Conservation (phyloP, 2,113 vertebrate species). For the Sylvilagus bachmani region DNA sequence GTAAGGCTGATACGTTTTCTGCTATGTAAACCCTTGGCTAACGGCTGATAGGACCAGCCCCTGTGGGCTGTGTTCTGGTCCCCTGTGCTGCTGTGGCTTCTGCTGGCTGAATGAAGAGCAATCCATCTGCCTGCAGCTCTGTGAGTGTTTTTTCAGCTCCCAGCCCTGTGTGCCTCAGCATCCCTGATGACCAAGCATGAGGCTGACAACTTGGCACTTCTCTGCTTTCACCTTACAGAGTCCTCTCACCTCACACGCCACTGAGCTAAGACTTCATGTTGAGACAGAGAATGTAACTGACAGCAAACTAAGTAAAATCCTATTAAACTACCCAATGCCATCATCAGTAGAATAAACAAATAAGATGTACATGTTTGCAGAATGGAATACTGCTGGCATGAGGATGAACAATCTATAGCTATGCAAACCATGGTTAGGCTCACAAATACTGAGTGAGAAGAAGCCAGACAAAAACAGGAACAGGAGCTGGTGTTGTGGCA, state of each 20-base stretch:
- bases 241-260: neutral
- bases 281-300: neutral
- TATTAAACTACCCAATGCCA: neutral
- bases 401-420: neutral
- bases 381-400: neutral
- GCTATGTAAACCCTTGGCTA: too few species aligned
- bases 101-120: too few species aligned
- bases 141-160: too few species aligned
- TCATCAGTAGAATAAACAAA: neutral
- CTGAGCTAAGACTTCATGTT: neutral
- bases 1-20: too few species aligned
- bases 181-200: too few species aligned
- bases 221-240: neutral
- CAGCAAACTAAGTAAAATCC: neutral
- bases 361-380: neutral
- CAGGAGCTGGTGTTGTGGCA: too few species aligned
- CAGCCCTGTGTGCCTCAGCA: too few species aligned
- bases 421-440: accelerated
- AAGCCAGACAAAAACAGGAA: neutral
- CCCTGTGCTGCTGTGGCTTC: too few species aligned
- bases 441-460: neutral
- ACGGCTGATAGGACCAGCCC: too few species aligned
- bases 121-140: too few species aligned
- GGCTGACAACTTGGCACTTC: neutral
- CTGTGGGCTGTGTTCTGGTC: too few species aligned